Evolutionary conservation across 2,888 invertebrate genomes (phyloP).

Genomic region (Euplexia lucipara): DNA sequence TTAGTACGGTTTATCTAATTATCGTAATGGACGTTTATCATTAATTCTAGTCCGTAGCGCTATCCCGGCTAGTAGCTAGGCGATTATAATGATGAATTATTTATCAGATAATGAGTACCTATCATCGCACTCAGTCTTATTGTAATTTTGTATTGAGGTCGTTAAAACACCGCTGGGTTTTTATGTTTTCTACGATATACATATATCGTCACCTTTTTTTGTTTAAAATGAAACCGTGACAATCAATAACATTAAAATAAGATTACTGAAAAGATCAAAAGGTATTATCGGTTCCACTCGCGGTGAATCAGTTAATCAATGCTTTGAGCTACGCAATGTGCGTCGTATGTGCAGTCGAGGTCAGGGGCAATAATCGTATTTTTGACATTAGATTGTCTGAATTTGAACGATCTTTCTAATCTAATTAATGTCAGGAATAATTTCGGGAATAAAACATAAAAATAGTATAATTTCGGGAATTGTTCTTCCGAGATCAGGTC

Average conservation of each 20-base stretch:
- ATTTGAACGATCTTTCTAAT: no score
- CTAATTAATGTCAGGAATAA: no score
- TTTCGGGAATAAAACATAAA: no score
- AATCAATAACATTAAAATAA: background rate
- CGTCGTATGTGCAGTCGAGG: no score
- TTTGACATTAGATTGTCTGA: no score
- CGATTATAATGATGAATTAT: slow-evolving; percentile 28
- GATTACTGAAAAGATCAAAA: no score
- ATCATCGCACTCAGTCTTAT: slow-evolving; percentile 14
- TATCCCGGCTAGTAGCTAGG: slow-evolving; percentile 6
- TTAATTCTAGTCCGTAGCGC: slow-evolving; percentile 10
- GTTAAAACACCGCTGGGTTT: background rate
- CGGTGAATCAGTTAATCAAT: no score
- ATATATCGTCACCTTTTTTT: background rate
- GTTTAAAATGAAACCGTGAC: background rate
- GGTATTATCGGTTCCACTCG: no score
- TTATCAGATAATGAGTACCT: slow-evolving; percentile 14
- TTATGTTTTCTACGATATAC: background rate
- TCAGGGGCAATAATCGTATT: no score
- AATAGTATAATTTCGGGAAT: no score
- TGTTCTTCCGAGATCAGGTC: no score
- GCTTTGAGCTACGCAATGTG: no score
- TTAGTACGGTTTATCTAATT: slow-evolving; percentile 38
- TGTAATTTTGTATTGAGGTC: slow-evolving; percentile 5
- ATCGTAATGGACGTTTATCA: slow-evolving; percentile 34